Evolutionary conservation across 2,888 invertebrate genomes (phyloP).

Genomic region (Rhynchonema sp.): DNA sequence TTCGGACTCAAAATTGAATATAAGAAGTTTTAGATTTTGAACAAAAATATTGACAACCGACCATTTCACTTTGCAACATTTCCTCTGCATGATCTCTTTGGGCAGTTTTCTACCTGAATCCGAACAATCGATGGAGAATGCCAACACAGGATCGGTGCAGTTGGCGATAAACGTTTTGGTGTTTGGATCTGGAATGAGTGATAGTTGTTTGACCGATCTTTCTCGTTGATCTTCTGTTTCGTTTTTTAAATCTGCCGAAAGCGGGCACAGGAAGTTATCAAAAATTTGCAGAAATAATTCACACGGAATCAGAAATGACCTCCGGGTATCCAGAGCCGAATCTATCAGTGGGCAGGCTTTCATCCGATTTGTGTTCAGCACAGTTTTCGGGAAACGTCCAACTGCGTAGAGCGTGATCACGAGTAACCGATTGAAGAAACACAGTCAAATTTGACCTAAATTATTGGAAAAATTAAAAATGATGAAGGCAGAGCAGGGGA

Average conservation of each 20-base stretch:
- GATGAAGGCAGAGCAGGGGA: neutral
- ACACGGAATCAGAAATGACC: slow-evolving; percentile 11
- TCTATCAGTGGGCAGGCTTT: slow-evolving; percentile 13
- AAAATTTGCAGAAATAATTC: too few relatives aligned
- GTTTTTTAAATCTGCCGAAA: too few relatives aligned
- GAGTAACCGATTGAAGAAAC: slow-evolving; percentile 8
- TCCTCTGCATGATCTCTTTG: slow-evolving; percentile 53
- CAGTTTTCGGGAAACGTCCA: slow-evolving; percentile 17
- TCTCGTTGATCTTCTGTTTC: too few relatives aligned
- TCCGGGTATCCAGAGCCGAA: slow-evolving; percentile 26
- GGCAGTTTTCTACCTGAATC: slow-evolving; percentile 94
- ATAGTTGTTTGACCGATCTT: too few relatives aligned
- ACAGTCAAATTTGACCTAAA: neutral
- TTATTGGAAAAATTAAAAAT: neutral
- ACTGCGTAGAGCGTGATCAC: slow-evolving; percentile 14
- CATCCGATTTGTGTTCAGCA: neutral
- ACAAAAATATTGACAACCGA: too few relatives aligned
- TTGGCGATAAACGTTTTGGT: slow-evolving; percentile 72
- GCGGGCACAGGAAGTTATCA: too few relatives aligned
- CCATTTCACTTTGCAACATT: slow-evolving; percentile 21
- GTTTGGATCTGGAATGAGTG: slow-evolving; percentile 54
- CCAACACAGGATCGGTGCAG: slow-evolving; percentile 70
- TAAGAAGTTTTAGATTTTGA: too few relatives aligned
- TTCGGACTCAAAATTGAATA: too few relatives aligned
- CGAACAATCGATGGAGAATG: slow-evolving; percentile 78